Evolutionary conservation across 2,888 invertebrate genomes (phyloP), one percentile per base, ranked within the genome.

Genomic region (Seira ritae): DNA sequence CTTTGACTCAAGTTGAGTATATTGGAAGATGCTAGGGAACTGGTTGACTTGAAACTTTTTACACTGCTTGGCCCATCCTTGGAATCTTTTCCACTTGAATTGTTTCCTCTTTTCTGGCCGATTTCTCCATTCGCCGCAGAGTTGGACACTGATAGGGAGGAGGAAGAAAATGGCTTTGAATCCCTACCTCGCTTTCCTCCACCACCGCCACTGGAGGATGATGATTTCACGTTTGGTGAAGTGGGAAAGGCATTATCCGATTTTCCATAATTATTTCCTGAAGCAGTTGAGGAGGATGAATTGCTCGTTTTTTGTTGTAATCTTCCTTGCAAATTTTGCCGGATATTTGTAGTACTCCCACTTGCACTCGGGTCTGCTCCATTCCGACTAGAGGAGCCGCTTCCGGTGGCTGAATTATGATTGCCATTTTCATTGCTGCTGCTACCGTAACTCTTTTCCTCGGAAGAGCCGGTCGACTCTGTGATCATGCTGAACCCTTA

Each of bases 291-390:
- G 24, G 82, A 67, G 60, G 83, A 83, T 42, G 74, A 75, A 50
- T 73, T 76, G 50, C 80, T 67, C 42, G 85, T 66, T 70, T 83
- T 85, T 22, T 71, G 80, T 50, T 85, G 79, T 66, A 83, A 79
- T 80, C 77, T 85, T 24, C 80, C 85, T 75, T 85, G 85, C 69
- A 85, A 83, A 80, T 85, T 80, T 55, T 76, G 82, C 46, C 83
- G 71, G 60, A 76, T 76, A 68, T 55, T 76, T 31, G 31, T 31
- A 31, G 3, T 31, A 4, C 3, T 31, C 3, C 31, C 31, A 31
- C 31, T 31, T 76, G 66, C 76, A 76, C 68, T 50, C 15, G 50
- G 67, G 22, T 78, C 82, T 72, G 73, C 77, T 71, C 77, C 82
- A 19, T 77, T 82, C 50, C 77, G 71, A 69, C 81, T 71, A 82